Base-by-base conservation (phyloP, 2,113 vertebrate genomes). In the Urocitellus parryii region DNA sequence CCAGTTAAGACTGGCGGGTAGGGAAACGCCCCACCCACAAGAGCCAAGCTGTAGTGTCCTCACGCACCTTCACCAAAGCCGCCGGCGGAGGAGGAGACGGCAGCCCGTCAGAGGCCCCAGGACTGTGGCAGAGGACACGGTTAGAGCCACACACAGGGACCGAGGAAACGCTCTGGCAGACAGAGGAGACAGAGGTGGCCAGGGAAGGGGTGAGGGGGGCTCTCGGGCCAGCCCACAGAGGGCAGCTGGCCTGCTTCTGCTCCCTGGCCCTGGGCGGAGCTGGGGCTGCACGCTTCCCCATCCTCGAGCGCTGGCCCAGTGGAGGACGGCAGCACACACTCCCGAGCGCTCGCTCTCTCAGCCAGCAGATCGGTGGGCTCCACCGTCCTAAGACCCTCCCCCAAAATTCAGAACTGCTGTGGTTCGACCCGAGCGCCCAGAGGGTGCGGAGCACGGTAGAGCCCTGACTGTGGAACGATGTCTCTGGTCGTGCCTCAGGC, bases 121-220 rank as follows among this genome's bases (percentile, higher is more conserved):
- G 16, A 25, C 0, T 1, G n/a, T 5, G 5, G 24, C 1, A 5
- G 1, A 34, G 9, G 16, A 2, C 8, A 8, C 4, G 12, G 22
- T 74, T 29, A 61, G 24, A 34, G 63, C 18, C 0, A 5, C 72
- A 25, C 56, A 29, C 74, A 20, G 18, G 0, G 29, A 25, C 16
- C 2, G 17, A 34, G n/a, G 27, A 20, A 0, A 37, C 7, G 16
- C n/a, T 29, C 25, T 18, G 1, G 65, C 61, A 27, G 39, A 77
- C 18, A 1, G 29, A 22, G 56, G 56, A 68, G 65, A 68, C 29
- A 27, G n/a, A 51, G 45, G 10, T 5, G 6, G 12, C 39, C 12
- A 3, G 4, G 4, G 11, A 22, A 1, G 14, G 42, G 37, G 20
- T 1, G 0, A 5, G 0, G 56, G 56, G 6, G 56, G 56, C 56